Percentiles rank a stretch among this genome's conserved stretches.
Evolutionary conservation across 2,888 invertebrate genomes (phyloP).

Genomic region (Cyclophora albipunctata): DNA sequence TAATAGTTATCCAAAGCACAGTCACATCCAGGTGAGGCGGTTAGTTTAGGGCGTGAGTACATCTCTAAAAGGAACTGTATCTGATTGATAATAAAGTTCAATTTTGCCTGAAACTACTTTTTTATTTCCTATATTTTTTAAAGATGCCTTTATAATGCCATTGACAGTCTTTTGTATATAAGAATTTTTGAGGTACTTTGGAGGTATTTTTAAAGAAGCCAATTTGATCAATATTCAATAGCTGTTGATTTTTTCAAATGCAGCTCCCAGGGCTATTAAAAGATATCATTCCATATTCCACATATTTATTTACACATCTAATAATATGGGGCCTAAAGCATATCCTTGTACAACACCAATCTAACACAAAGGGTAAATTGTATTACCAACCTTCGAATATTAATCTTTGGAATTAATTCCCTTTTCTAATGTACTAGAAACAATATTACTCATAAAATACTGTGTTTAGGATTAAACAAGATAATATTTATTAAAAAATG

Average conservation of each 20-base stretch:
- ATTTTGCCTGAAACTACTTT: too few relatives aligned
- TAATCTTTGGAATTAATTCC: constrained; percentile 3
- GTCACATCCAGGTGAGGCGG: constrained; percentile 40
- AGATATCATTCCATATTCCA: constrained; percentile 15
- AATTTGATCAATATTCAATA: background rate
- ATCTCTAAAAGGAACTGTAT: constrained; percentile 28
- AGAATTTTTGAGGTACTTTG: background rate
- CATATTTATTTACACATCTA: constrained; percentile 27
- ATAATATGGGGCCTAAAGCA: constrained; percentile 29
- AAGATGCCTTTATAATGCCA: too few relatives aligned
- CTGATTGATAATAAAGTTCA: constrained; percentile 17
- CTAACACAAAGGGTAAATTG: constrained; percentile 26
- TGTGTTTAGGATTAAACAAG: too few relatives aligned
- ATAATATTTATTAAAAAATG: too few relatives aligned
- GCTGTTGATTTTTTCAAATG: constrained; percentile 15
- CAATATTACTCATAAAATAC: too few relatives aligned
- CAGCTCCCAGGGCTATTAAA: constrained; percentile 18
- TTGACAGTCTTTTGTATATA: too few relatives aligned
- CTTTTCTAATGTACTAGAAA: background rate
- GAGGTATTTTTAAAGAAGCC: background rate
- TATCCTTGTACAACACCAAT: constrained; percentile 40
- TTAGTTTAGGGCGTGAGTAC: constrained; percentile 29
- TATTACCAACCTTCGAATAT: constrained; percentile 15
- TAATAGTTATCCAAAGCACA: constrained; percentile 28
- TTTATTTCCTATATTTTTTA: too few relatives aligned